A percentile compares a stretch with the other conserved stretches of the same genome.
Conservation (phyloP, 1,140 invertebrate genomes). For the Gryllus bimaculatus region DNA sequence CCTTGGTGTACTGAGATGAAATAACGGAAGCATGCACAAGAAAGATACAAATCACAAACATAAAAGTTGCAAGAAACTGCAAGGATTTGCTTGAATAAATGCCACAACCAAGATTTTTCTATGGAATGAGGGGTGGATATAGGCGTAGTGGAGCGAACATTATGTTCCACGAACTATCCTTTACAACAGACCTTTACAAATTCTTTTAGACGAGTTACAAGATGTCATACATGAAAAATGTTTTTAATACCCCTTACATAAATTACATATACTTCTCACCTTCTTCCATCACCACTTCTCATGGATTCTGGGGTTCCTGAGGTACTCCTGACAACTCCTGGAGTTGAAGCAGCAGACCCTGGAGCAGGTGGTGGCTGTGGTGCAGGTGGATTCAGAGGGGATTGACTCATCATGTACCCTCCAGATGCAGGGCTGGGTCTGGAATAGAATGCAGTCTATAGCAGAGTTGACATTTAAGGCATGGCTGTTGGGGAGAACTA, state of each 20-base stretch:
- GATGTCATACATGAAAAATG: neutral
- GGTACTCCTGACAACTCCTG: conserved; percentile 37
- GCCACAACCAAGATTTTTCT: no score
- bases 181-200: no score
- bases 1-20: no score
- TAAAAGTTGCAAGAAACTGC: no score
- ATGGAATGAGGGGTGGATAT: no score
- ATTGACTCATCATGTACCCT: conserved; percentile 35
- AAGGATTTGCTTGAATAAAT: no score
- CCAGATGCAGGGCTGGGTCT: conserved; percentile 36
- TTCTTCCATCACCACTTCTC: conserved; percentile 27
- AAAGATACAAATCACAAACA: no score
- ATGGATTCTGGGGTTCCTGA: conserved; percentile 37
- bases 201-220: no score
- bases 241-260: neutral
- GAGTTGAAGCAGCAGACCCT: conserved; percentile 34
- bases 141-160: no score
- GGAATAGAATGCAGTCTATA: neutral
- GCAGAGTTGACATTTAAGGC: neutral
- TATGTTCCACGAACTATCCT: no score
- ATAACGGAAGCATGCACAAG: no score
- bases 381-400: conserved; percentile 18
- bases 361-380: conserved; percentile 23
- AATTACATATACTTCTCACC: neutral
- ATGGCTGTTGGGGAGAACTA: neutral